Base-by-base conservation (phyloP, 2,113 vertebrate genomes). In the Chaetops frenatus region DNA sequence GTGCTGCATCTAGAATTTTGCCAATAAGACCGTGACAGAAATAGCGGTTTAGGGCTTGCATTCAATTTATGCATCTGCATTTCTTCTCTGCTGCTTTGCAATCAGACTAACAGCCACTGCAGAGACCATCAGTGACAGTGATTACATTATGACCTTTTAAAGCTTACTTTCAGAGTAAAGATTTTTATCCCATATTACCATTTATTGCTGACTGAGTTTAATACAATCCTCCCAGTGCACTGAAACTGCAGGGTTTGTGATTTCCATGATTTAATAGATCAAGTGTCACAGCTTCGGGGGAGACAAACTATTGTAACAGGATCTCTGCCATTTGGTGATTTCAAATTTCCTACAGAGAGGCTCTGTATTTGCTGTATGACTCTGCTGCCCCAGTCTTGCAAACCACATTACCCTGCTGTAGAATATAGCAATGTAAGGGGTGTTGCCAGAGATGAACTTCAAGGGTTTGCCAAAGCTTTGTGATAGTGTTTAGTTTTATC, bases 171-270 rank as follows among this genome's bases (percentile, higher is more conserved):
- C 94, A 96, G 94, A 97, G 92, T 98, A 98, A 98, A 98, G 98
- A 99, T 98, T 99, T 98, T 98, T 98, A 97, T 98, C 98, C 98
- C 95, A 66, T 96, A 88, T 99, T 99, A 98, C 98, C 98, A 81
- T 98, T 99, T 98, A 99, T 98, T 99, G 98, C 98, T 98, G 97
- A 98, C 87, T 93, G 96, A 96, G 97, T 97, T 97, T 97, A 99
- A 99, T 98, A 97, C 95, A 98, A 99, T 99, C 98, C 98, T 98
- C 98, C 98, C 98, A 87, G 95, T 92, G 97, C 97, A 87, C 84
- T 92, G 92, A 95, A 97, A 94, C 90, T 97, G 98, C 97, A 96
- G 86, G 70, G 79, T 95, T 96, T 98, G 94, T 95, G 96, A 92
- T 96, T 93, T 96, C 92, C 67, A 18, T 93, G 77, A 97, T 96